These are phyloP conservation scores for Abramis brama DNA, from an alignment of 2,113 vertebrate genomes.

Conservation along the genomic window DNA sequence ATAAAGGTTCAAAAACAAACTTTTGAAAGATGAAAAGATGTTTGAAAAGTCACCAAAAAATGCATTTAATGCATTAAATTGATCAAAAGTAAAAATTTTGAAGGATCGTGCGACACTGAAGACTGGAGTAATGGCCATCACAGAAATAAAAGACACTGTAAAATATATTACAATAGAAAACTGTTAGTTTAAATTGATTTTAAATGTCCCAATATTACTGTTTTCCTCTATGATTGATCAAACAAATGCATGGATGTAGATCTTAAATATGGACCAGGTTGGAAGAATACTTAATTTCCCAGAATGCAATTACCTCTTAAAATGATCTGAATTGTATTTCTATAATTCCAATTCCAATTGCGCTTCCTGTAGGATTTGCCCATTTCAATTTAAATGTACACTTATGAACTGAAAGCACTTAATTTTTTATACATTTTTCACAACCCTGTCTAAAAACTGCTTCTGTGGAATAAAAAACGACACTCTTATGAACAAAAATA, in stretches of 20 bases:
- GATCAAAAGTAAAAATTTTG: background rate
- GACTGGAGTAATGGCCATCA: background rate
- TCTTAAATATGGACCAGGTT: background rate
- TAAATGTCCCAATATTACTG: too few relatives aligned
- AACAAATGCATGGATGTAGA: too few relatives aligned
- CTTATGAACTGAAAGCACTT: background rate
- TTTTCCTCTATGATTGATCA: too few relatives aligned
- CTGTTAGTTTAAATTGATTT: too few relatives aligned
- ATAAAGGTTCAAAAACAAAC: background rate
- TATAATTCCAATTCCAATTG: background rate
- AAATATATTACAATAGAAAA: too few relatives aligned
- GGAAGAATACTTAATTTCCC: background rate
- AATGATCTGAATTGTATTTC: background rate
- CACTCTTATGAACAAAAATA: background rate
- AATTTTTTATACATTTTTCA: background rate
- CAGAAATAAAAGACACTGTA: background rate
- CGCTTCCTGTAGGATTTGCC: too few relatives aligned
- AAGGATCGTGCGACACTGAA: background rate
- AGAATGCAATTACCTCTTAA: background rate
- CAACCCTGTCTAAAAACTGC: background rate
- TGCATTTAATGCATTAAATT: background rate
- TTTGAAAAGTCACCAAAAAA: background rate
- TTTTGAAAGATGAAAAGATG: background rate
- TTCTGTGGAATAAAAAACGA: background rate
- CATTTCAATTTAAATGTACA: background rate